Base-by-base conservation (phyloP, 2,797 vertebrate species). In the Sphenodon punctatus region DNA sequence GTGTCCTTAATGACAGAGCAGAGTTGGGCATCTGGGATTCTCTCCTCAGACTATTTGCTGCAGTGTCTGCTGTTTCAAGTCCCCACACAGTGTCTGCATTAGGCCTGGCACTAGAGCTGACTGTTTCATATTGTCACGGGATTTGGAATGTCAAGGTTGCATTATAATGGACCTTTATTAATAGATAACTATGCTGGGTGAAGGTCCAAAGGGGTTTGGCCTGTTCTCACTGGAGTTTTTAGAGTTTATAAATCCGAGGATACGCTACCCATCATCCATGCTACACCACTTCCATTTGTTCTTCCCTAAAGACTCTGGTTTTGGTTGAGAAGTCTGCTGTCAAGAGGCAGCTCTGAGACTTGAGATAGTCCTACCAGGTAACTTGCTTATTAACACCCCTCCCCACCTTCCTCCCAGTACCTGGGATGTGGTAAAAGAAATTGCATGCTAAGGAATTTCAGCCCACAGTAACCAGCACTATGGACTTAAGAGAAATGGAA, bases 111-210 rank as follows among this genome's bases (percentile, higher is more conserved):
- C 13, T 8, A 22, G 20, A 73, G 48, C 8, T 61, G 7, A 27
- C 81, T 46, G 9, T 81, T 76, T 64, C 42, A 84, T 75, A 81
- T 76, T 64, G 72, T 16, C 4, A 14, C 25, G 6, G 43, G 7
- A 16, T 68, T 76, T 73, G 19, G 78, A 87, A 73, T 89, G 72
- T 82, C 67, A 74, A 42, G 11, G 16, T 68, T 25, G 8, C 38
- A 27, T 88, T 17, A 3, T 81, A 17, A 55, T 82, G 51, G 74
- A 66, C 89, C 80, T 39, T 86, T 60, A 93, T 91, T 89, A 94
- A 93, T 94, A 88, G 90, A 67, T 82, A 82, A 88, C 66, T 25
- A 67, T 74, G 59, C 58, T 46, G 25, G 46, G 14, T 20, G 3
- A 63, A 10, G 9, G 81, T 87, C 68, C 76, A 81, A 87, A 92